phyloP scores from a whole-genome alignment of 2,888 invertebrate genomes.

The Hedya salicella region DNA sequence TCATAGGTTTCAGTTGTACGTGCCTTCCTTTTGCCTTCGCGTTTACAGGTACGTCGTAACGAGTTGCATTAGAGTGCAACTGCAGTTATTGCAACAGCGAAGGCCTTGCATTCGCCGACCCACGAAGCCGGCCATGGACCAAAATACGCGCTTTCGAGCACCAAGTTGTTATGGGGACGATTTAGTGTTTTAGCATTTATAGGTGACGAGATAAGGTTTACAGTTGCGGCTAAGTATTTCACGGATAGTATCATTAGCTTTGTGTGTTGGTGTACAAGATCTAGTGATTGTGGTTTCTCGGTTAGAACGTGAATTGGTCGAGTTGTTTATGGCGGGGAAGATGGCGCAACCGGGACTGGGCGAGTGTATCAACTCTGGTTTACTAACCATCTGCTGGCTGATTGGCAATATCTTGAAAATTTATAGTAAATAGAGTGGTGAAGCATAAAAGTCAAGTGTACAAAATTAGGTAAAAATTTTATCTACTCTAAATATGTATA shows the following conservation, averaged over 20 bases:
- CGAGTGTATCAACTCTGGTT: constrained; percentile 37
- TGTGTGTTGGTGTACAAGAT: constrained; percentile 46
- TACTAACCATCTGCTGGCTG: constrained; percentile 20
- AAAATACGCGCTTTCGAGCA: constrained; percentile 79
- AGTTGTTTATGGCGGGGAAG: constrained; percentile 49
- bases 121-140: constrained; percentile 77
- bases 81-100: constrained; percentile 76
- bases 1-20: constrained; percentile 7
- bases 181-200: constrained; percentile 48
- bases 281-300: constrained; percentile 52
- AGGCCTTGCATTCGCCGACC: constrained; percentile 82
- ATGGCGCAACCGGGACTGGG: constrained; percentile 50
- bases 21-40: constrained; percentile 25
- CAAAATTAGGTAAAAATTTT: no score
- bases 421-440: no score
- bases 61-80: constrained; percentile 73
- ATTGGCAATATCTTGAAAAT: not conserved
- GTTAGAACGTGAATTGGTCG: constrained; percentile 50
- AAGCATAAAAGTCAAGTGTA: no score
- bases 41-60: constrained; percentile 30
- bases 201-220: constrained; percentile 44
- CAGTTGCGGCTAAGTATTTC: constrained; percentile 16
- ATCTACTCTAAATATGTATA: no score
- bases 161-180: constrained; percentile 53
- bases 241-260: constrained; percentile 32